phyloP scores from a whole-genome alignment of 2,888 invertebrate genomes.

The Girardia tigrina region DNA sequence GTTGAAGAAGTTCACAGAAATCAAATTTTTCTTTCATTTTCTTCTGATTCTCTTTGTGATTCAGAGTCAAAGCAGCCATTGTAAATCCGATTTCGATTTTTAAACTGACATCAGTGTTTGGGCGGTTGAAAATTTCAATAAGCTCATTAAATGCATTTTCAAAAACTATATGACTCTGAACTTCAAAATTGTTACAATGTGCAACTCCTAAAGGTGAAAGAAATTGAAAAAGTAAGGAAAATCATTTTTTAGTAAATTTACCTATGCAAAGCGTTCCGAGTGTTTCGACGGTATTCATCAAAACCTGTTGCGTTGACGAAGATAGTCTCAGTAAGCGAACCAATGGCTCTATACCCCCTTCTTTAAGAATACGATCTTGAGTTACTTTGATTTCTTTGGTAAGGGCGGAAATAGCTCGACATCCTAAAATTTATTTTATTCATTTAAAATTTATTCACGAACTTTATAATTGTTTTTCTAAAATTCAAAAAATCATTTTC shows the following conservation, averaged over 20 bases:
- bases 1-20: neutral
- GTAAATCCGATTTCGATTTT: constrained; percentile 18
- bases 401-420: constrained; percentile 47
- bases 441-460: too few relatives aligned
- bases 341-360: constrained; percentile 47
- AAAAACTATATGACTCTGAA: constrained; percentile 35
- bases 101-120: neutral
- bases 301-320: constrained; percentile 44
- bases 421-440: constrained; percentile 41
- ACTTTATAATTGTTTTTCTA: too few relatives aligned
- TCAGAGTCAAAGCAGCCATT: constrained; percentile 8
- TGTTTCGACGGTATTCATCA: constrained; percentile 47
- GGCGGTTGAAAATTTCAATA: constrained; percentile 3
- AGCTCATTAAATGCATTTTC: constrained; percentile 32
- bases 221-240: too few relatives aligned
- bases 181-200: constrained; percentile 34
- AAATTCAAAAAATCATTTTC: too few relatives aligned
- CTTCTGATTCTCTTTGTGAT: constrained; percentile 25
- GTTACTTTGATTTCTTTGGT: constrained; percentile 46
- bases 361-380: constrained; percentile 46
- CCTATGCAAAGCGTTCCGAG: constrained; percentile 49
- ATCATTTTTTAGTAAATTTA: constrained; percentile 38
- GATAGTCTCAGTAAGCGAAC: constrained; percentile 45
- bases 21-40: neutral
- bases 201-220: constrained; percentile 24